phyloP scores from a whole-genome alignment of 53 echinoderm and acorn worm genomes.

The Luidia sarsii region DNA sequence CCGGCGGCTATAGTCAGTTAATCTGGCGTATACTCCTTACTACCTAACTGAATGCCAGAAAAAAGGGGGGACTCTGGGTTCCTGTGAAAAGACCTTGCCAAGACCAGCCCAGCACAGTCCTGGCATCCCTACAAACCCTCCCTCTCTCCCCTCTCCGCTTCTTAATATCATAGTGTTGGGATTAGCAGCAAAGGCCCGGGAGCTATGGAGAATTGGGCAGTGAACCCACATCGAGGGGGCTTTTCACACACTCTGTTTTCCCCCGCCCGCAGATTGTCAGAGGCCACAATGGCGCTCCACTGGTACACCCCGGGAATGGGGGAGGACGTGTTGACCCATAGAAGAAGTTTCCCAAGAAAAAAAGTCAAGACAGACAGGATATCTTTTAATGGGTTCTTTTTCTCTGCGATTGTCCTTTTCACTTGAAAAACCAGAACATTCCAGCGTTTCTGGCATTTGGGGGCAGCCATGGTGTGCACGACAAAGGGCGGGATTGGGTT shows the following conservation, averaged over 20 bases:
- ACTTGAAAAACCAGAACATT: slow-evolving; percentile 25
- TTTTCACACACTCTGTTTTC: slow-evolving; percentile 8
- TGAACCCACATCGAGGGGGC: slow-evolving; percentile 26
- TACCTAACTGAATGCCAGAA: slow-evolving; percentile 8
- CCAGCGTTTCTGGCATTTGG: slow-evolving; percentile 18
- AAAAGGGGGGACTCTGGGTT: too few species aligned
- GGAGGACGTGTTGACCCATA: slow-evolving; percentile 41
- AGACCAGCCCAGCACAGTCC: slow-evolving; percentile 10
- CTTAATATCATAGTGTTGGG: slow-evolving; percentile 47
- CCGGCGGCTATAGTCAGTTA: slow-evolving; percentile 44
- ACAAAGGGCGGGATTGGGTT: slow-evolving; percentile 23
- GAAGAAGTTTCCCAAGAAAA: slow-evolving; percentile 10
- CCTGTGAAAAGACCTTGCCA: slow-evolving; percentile 20
- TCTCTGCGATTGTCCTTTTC: slow-evolving; percentile 36
- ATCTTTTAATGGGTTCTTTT: slow-evolving; percentile 46
- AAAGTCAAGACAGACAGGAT: slow-evolving; percentile 14
- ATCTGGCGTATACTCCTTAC: slow-evolving; percentile 21
- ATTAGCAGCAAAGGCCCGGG: slow-evolving; percentile 32
- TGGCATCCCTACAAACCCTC: slow-evolving; percentile 15
- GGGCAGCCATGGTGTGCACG: slow-evolving; percentile 7
- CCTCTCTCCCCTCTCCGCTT: too few species aligned
- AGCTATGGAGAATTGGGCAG: slow-evolving; percentile 39
- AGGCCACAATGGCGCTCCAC: slow-evolving; percentile 2
- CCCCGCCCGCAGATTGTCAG: slow-evolving; percentile 31
- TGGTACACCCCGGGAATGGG: slow-evolving; percentile 43